phyloP scores from a whole-genome alignment of 2,797 vertebrate species.

The Phaenicophaeus curvirostris region DNA sequence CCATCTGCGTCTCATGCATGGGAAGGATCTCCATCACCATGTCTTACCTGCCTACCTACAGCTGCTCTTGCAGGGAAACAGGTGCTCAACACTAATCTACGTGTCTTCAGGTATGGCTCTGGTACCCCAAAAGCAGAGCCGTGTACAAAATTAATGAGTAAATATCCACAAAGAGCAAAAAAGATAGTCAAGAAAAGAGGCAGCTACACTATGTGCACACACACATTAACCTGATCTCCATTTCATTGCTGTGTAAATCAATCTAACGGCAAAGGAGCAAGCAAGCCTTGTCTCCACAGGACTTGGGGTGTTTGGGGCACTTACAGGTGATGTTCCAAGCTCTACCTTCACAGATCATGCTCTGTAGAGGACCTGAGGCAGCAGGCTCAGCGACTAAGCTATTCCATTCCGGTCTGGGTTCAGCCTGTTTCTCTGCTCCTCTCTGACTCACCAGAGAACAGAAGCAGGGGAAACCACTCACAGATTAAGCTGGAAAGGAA shows the following conservation, averaged over 20 bases:
- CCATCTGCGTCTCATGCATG: rapidly evolving
- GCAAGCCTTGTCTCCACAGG: not conserved
- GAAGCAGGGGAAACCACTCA: not conserved
- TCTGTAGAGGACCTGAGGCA: slow-evolving; percentile 40
- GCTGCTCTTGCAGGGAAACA: not conserved
- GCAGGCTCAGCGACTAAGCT: not conserved
- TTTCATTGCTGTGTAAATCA: not conserved
- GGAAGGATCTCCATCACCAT: not conserved
- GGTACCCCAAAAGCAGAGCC: not conserved
- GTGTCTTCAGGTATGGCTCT: not conserved
- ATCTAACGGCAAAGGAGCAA: not conserved
- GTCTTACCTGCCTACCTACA: not conserved
- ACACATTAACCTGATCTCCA: not conserved
- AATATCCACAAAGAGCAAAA: not conserved
- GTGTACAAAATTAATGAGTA: not conserved
- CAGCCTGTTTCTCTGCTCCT: not conserved
- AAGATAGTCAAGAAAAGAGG: not conserved
- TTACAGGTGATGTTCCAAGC: not conserved
- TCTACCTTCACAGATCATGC: not conserved
- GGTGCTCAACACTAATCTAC: not conserved
- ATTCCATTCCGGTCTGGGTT: not conserved
- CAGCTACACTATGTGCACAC: not conserved
- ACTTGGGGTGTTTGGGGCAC: not conserved
- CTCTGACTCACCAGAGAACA: slow-evolving; percentile 24
- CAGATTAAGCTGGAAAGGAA: slow-evolving; percentile 31